Base-by-base conservation (phyloP, 2,888 invertebrate genomes). In the Tyria jacobaeae region DNA sequence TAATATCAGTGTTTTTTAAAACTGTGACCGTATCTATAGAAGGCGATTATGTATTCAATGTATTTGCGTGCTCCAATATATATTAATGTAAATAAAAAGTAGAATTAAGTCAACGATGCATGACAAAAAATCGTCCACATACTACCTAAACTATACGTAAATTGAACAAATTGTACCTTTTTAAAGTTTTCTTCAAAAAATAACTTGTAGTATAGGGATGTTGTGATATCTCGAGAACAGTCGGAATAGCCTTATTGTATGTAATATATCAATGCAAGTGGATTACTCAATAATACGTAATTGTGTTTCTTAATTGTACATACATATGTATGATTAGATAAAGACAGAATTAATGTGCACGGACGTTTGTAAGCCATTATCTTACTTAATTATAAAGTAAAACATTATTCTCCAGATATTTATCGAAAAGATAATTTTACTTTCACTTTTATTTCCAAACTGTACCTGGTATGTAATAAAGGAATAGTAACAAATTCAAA, bases 51-150 rank as follows among this genome's bases (percentile, higher is more conserved):
- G 21, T 9, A 44, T 64, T 60, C 14, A 27, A 27, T 64, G 14
- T 60, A 37, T 64, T 57, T 61, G 51, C 17, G 66, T 73, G 69
- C 62, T 71, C 68, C 79, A 78, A 72, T 66, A 55, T 35, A 52
- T 39, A 75, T 78, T 75, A 61, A 71, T 90, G 85, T 90, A 89
- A 80, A 89, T 89, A 88, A 76, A 78, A 67, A 66, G 78, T 89
- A 87, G 73, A 68, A 65, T 78, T 56, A 56, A 56, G 47, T 35
- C 56, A 56, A 83, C 77, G 75, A 79, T 84, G 87, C 90, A 92
- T 92, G 92, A 91, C 92, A 92, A 90, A 83, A 73, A 68, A 85
- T 81, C 82, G 82, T 85, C 85, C 86, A 82, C 76, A 77, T 76
- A 78, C 74, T 81, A 81, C 83, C 84, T 86, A 80, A 82, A 80